phyloP scores from a whole-genome alignment of 2,888 invertebrate genomes.

The Apamea monoglypha region DNA sequence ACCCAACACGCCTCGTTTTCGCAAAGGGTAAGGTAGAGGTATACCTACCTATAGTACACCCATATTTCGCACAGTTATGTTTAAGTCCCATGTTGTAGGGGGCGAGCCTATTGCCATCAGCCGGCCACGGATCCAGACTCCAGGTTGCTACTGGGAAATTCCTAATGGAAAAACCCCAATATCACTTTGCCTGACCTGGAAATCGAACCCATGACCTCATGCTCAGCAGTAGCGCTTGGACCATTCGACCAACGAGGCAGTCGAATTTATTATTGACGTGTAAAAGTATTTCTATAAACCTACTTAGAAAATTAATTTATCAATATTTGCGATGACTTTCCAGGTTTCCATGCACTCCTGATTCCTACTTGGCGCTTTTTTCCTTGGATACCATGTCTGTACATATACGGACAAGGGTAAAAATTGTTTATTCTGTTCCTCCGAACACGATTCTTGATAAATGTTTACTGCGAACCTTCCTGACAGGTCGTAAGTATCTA shows the following conservation, averaged over 20 bases:
- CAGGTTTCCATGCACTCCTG: too few relatives aligned
- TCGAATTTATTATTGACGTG: background rate
- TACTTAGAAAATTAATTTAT: background rate
- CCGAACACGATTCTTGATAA: conserved; percentile 1
- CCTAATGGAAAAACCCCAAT: background rate
- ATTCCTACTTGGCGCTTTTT: too few relatives aligned
- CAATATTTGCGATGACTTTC: background rate
- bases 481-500: background rate
- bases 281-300: background rate
- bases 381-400: background rate
- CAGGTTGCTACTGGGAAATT: background rate
- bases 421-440: background rate
- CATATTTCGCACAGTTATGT: background rate
- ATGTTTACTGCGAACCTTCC: background rate
- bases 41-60: background rate
- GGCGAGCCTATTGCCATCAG: background rate
- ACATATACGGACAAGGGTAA: background rate
- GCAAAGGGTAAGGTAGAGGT: too few relatives aligned
- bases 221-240: background rate
- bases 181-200: background rate
- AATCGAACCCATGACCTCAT: background rate
- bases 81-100: background rate
- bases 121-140: background rate
- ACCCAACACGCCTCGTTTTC: too few relatives aligned
- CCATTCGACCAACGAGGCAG: background rate